These are phyloP conservation scores for Chaenocephalus aceratus DNA, from an alignment of 2,113 vertebrate genomes.

Conservation along the genomic window DNA sequence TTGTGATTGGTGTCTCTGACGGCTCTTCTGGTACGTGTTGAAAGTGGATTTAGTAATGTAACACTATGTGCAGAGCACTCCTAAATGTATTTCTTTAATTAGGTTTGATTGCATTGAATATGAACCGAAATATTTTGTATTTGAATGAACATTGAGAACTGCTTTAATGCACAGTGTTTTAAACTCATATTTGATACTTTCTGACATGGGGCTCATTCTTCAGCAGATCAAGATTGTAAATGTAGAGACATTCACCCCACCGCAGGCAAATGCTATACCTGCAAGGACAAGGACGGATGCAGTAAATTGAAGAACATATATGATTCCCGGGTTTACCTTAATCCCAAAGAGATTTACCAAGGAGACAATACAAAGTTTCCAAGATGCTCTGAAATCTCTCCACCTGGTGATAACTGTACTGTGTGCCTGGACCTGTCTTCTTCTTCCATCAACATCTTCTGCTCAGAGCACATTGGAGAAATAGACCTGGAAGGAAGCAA, in stretches of 20 bases:
- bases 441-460: not conserved
- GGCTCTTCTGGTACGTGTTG: slow-evolving; percentile 3
- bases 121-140: not conserved
- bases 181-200: not conserved
- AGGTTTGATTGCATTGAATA: not conserved
- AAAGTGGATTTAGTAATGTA: not conserved
- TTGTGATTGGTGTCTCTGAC: not conserved
- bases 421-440: accelerated
- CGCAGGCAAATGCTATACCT: slow-evolving; percentile 14
- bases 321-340: accelerated
- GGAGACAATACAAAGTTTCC: accelerated
- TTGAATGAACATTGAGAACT: not conserved
- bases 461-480: accelerated
- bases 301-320: not conserved
- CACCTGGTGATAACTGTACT: not conserved
- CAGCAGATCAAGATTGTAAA: not conserved
- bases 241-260: not conserved
- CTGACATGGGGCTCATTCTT: not conserved
- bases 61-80: not conserved
- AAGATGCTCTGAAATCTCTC: not conserved
- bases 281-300: slow-evolving; percentile 28
- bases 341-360: accelerated
- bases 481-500: not conserved
- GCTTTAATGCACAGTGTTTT: not conserved
- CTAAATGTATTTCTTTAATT: not conserved